These are phyloP conservation scores for Mormyrus proboscirostris DNA, from an alignment of 2,797 vertebrate genomes.

Conservation along the genomic window DNA sequence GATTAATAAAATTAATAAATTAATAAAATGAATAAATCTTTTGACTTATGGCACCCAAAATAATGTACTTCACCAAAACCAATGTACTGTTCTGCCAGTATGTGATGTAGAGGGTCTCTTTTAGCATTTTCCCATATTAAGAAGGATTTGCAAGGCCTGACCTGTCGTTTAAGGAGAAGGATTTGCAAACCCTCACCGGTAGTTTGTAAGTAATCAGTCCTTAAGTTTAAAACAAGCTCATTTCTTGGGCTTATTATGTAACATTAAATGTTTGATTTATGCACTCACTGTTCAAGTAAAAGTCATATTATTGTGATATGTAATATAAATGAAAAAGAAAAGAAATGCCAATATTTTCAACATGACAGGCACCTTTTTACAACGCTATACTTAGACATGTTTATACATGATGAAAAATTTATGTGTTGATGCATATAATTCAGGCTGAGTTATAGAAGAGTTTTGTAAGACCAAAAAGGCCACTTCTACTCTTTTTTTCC, in stretches of 20 bases:
- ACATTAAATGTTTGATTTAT: neutral
- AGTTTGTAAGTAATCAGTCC: neutral
- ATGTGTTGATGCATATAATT: neutral
- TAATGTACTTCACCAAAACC: neutral
- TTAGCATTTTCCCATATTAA: neutral
- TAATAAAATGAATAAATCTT: neutral
- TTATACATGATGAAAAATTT: neutral
- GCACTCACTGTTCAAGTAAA: neutral
- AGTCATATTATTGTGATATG: neutral
- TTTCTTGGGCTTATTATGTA: neutral
- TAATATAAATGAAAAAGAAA: neutral
- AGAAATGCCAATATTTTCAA: neutral
- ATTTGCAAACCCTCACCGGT: neutral
- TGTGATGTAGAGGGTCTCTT: neutral
- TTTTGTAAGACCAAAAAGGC: constrained; percentile 21
- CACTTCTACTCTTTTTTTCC: constrained; percentile 29
- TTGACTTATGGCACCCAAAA: neutral
- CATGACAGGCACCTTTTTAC: neutral
- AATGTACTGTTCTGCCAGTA: neutral
- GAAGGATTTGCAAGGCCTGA: neutral
- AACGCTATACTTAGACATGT: neutral
- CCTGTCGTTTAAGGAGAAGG: neutral
- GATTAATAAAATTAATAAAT: neutral
- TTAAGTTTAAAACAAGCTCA: neutral
- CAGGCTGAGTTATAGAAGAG: neutral